These are phyloP conservation scores for Elgaria multicarinata DNA, from an alignment of 2,113 vertebrate species.

Conservation along the genomic window DNA sequence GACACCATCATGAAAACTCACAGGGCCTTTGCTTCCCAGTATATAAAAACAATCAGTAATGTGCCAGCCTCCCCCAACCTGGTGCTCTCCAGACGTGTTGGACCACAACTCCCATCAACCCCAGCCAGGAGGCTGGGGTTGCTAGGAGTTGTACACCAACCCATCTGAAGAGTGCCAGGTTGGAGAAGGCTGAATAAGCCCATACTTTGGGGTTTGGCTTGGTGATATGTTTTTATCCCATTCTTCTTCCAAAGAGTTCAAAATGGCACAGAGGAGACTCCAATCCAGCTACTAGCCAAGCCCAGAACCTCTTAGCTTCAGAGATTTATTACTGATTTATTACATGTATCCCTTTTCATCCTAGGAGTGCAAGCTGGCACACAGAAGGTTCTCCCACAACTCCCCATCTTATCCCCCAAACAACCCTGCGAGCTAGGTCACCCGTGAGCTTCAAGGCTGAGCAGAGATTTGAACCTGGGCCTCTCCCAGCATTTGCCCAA, in stretches of 20 bases:
- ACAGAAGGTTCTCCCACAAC: neutral
- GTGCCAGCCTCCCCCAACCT: too few species aligned
- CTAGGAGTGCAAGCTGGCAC: neutral
- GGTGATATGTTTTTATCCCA: neutral
- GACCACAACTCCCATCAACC: too few species aligned
- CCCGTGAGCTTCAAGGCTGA: neutral
- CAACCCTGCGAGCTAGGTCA: neutral
- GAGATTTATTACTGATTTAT: neutral
- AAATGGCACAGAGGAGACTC: neutral
- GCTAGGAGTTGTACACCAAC: too few species aligned
- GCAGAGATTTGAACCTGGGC: neutral
- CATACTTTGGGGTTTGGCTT: neutral
- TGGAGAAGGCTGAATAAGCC: neutral
- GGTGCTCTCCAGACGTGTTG: too few species aligned
- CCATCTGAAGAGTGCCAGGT: too few species aligned
- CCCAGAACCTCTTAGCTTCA: neutral
- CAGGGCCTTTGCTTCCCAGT: neutral
- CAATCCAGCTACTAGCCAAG: neutral
- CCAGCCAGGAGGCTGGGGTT: too few species aligned
- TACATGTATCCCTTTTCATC: neutral
- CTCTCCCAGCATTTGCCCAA: too few species aligned
- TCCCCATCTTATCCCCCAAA: neutral
- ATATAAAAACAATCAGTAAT: neutral
- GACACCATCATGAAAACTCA: neutral
- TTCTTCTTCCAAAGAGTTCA: neutral